Evolutionary conservation across 2,888 invertebrate species (phyloP), one percentile per base, ranked within the genome.

Genomic region (Gastrophysa polygoni): DNA sequence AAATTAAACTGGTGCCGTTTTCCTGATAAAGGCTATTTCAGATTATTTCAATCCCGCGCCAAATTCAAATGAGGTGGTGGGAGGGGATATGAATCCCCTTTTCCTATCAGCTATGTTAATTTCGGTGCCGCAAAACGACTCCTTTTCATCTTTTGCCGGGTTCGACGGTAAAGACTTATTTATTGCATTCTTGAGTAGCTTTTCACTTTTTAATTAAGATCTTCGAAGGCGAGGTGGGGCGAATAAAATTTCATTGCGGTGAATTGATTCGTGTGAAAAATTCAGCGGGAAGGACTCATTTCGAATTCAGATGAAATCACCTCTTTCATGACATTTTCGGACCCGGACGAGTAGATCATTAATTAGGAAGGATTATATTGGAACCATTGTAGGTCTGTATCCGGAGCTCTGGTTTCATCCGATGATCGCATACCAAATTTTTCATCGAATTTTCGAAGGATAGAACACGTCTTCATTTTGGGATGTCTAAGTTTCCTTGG

Each of bases 91-190:
- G 70, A 71, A 71, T 72, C 68, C 69, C 68, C 68, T 68, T 70
- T 69, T 66, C 70, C 68, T 72, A 72, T 70, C 68, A 60, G 57
- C 58, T 54, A 61, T 61, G 66, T 67, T 70, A 71, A 71, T 68
- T 71, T 69, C 50, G 58, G 59, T 43, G 49, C 63, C 57, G 61
- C 68, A 61, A 63, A 63, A 64, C 60, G 60, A 44, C 64, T 54
- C 64, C 57, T 68, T 68, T 63, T 61, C 64, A 61, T 67, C 66
- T 68, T n/a, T 64, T 64, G 56, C 47, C 57, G 56, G 65, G 59
- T 63, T 67, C 66, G 71, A 70, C 70, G 68, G 66, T 70, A 71
- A 72, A 68, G 68, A 65, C 68, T 70, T 71, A 72, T 72, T 72
- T 70, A 72, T 70, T 68, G 64, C 68, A 61, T 67, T 63, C 62